These are phyloP conservation scores for Montipora sp. DNA, from an alignment of 64 coral and sea anemone species.

Conservation along the genomic window DNA sequence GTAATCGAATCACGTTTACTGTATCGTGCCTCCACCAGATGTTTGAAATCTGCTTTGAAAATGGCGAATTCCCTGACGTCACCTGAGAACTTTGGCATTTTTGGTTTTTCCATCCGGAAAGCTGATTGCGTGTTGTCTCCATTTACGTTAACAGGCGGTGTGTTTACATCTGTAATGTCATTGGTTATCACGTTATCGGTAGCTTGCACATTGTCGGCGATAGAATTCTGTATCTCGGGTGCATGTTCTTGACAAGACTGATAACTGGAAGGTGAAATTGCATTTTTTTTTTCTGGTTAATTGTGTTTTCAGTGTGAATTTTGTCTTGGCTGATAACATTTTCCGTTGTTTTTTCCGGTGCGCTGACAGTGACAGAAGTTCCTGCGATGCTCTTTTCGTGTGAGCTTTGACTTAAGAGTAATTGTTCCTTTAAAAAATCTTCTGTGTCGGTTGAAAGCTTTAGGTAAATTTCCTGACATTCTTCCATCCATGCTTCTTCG, in stretches of 20 bases:
- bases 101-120: slow-evolving; percentile 21
- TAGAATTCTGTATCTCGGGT: neutral
- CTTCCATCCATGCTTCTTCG: slow-evolving; percentile 12
- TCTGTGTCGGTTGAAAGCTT: neutral
- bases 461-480: slow-evolving; percentile 8
- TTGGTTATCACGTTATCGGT: neutral
- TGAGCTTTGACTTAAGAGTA: neutral
- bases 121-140: neutral
- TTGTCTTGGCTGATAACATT: neutral
- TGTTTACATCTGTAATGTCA: too few species aligned
- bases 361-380: neutral
- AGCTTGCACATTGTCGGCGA: neutral
- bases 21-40: slow-evolving; percentile 28
- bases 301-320: slow-evolving; percentile 14
- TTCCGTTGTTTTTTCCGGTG: neutral
- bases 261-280: neutral
- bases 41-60: slow-evolving; percentile 54
- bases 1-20: slow-evolving; percentile 53
- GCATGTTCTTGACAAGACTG: neutral
- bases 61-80: slow-evolving; percentile 61
- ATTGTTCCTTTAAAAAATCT: slow-evolving; percentile 23
- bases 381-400: neutral
- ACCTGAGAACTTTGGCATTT: neutral
- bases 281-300: neutral
- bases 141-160: slow-evolving; percentile 1